A percentile compares a stretch with the other conserved stretches of the same genome.
Evolutionary conservation across 2,113 vertebrate species (phyloP).

Genomic region (Malurus alboscapulatus): DNA sequence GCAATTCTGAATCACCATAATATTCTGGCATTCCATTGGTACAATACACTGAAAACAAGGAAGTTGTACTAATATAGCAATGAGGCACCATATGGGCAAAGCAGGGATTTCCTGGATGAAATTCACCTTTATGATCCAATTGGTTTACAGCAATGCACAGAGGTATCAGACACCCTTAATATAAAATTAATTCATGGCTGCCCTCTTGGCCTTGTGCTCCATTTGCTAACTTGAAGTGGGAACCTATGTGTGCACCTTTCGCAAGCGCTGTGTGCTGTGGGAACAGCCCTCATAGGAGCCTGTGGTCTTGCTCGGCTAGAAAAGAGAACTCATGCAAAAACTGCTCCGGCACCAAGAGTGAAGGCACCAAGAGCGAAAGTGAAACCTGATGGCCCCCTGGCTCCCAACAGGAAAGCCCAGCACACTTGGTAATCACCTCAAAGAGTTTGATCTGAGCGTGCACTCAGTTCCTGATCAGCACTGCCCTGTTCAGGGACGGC

Average conservation of each 20-base stretch:
- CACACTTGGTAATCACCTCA: not conserved
- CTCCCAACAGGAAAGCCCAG: not conserved
- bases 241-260: not conserved
- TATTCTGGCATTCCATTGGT: not conserved
- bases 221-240: not conserved
- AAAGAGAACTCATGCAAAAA: not conserved
- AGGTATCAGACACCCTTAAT: not conserved
- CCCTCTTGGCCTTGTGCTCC: not conserved
- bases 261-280: rapidly evolving
- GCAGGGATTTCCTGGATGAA: not conserved
- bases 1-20: not conserved
- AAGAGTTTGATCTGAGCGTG: not conserved
- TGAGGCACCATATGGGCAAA: not conserved
- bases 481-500: rapidly evolving
- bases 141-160: not conserved
- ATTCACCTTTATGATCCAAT: not conserved
- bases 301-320: not conserved
- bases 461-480: rapidly evolving
- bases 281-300: not conserved
- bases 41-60: not conserved
- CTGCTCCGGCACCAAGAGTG: rapidly evolving
- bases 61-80: not conserved
- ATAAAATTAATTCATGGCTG: not conserved
- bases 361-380: not conserved
- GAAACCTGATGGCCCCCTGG: not conserved